Conservation (phyloP, 2,888 invertebrate genomes). For the Apotomis capreana region DNA sequence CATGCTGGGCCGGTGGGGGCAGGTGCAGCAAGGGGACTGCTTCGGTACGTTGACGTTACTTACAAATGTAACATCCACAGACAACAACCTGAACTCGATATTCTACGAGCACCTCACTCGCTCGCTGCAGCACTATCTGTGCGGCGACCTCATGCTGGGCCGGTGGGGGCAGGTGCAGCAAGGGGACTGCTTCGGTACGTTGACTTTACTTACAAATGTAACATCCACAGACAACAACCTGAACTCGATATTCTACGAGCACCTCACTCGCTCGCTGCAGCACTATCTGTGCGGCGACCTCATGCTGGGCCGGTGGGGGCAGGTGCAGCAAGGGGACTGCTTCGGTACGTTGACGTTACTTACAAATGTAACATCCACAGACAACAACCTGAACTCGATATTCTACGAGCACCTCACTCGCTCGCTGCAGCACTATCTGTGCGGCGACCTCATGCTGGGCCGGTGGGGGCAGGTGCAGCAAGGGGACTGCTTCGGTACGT, state of each 20-base stretch:
- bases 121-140: conserved; percentile 97
- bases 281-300: conserved; percentile 97
- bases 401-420: conserved; percentile 99
- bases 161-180: conserved; percentile 98
- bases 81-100: conserved; percentile 99
- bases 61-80: conserved; percentile 76
- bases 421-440: conserved; percentile 97
- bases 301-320: conserved; percentile 96
- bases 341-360: conserved; percentile 84
- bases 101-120: conserved; percentile 99
- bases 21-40: conserved; percentile 98
- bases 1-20: conserved; percentile 96
- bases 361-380: conserved; percentile 76
- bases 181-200: conserved; percentile 94
- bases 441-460: conserved; percentile 95
- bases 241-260: conserved; percentile 99
- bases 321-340: conserved; percentile 98
- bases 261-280: conserved; percentile 97
- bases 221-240: conserved; percentile 93
- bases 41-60: conserved; percentile 84
- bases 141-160: conserved; percentile 95
- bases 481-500: conserved; percentile 94
- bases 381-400: conserved; percentile 99
- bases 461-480: conserved; percentile 98
- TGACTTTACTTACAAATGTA: conserved; percentile 43